Base-by-base conservation (phyloP, 2,797 vertebrate genomes). In the Dermochelys coriacea region DNA sequence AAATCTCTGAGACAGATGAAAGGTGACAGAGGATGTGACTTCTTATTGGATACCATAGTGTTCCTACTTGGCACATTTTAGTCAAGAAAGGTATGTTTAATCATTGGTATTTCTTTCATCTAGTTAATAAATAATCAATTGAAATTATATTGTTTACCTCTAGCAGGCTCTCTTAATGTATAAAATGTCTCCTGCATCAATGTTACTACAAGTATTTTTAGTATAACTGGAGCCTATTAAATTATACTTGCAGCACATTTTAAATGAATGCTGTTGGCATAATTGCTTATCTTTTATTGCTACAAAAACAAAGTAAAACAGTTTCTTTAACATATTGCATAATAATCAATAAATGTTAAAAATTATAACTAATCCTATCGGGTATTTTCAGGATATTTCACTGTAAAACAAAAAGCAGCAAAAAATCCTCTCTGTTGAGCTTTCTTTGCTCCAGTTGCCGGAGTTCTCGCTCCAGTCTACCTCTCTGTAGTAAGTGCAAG, bases 41-140 rank as follows among this genome's bases (percentile, higher is more conserved):
- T 82, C 34, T 74, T 61, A 81, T 16, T 1, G 47, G 94, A 94
- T 3, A 18, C 49, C 7, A 29, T 41, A 50, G 91, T 85, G 49
- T 80, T 88, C 86, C 54, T 54, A 25, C 81, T 94, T 86, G 41
- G 83, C 82, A 50, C 6, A 10, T 45, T 93, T 93, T 92, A 81
- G 8, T 71, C 82, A 84, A 93, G 80, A 94, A 93, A 98, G 96
- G 95, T 97, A 97, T 51, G 96, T 95, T 85, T 93, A 50, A 86
- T 95, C 88, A 15, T 92, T 82, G 55, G 54, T 85, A 85, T 95
- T 18, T 71, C 1, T 8, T 94, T 92, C 90, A 71, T 91, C 77
- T 90, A 82, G 64, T 41, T 95, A 34, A 88, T 83, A 25, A 14
- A 86, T 18, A 85, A 49, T 27, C 7, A 3, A 86, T 79, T 89